These are phyloP conservation scores for Leucania comma DNA, from an alignment of 2,888 invertebrate species.

Conservation along the genomic window DNA sequence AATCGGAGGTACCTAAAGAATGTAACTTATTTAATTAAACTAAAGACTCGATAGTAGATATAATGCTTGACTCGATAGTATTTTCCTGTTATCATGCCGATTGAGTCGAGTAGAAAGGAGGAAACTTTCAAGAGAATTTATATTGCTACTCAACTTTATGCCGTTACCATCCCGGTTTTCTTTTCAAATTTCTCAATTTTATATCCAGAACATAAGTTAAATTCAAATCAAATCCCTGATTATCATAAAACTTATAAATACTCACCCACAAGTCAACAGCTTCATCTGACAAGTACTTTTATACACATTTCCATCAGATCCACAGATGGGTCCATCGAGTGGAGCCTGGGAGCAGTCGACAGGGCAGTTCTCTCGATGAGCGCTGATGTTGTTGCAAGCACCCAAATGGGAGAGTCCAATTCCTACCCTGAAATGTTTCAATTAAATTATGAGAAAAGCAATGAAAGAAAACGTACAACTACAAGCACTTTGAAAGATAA, in stretches of 20 bases:
- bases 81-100: neutral
- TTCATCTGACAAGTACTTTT: conserved; percentile 98
- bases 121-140: neutral
- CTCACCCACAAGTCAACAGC: conserved; percentile 96
- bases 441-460: neutral
- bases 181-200: neutral
- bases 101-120: neutral
- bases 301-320: conserved; percentile 97
- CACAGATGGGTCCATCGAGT: conserved; percentile 97
- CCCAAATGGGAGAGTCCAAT: conserved; percentile 97
- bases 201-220: neutral
- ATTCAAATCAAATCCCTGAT: conserved; percentile 20
- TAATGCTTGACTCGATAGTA: neutral
- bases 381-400: conserved; percentile 94
- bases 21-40: too few relatives aligned
- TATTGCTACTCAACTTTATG: neutral
- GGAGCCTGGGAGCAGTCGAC: conserved; percentile 96
- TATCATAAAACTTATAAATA: conserved; percentile 30
- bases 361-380: conserved; percentile 97
- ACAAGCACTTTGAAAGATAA: conserved; percentile 40
- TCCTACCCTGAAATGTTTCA: conserved; percentile 91
- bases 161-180: neutral
- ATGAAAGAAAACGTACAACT: conserved; percentile 43
- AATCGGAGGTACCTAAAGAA: too few relatives aligned
- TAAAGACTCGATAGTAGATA: too few relatives aligned